Evolutionary conservation across 2,888 invertebrate genomes (phyloP).

Genomic region (Apoda limacodes): DNA sequence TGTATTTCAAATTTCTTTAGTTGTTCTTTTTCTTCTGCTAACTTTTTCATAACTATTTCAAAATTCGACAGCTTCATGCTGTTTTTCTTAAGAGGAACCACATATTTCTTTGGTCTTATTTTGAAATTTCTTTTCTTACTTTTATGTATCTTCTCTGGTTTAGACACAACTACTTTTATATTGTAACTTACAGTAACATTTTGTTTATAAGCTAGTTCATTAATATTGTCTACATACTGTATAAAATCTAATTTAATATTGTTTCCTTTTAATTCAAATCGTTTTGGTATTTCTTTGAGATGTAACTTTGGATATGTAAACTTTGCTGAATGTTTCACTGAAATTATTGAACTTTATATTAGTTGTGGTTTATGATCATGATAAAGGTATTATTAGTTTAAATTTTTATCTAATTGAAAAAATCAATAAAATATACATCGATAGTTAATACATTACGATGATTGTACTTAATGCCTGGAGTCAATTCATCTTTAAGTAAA

Average conservation of each 20-base stretch:
- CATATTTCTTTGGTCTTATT: slow-evolving; percentile 45
- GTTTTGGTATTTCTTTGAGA: slow-evolving; percentile 36
- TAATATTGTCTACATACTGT: slow-evolving; percentile 35
- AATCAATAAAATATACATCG: too few relatives aligned
- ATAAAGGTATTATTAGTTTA: too few relatives aligned
- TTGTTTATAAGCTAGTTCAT: slow-evolving; percentile 32
- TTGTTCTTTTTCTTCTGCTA: slow-evolving; percentile 31
- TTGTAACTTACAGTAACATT: slow-evolving; percentile 40
- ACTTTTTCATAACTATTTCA: slow-evolving; percentile 40
- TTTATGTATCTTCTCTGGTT: slow-evolving; percentile 19
- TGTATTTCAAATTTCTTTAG: slow-evolving; percentile 23
- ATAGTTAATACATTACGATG: too few relatives aligned
- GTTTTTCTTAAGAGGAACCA: slow-evolving; percentile 48
- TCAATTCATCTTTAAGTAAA: too few relatives aligned
- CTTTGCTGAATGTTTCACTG: too few relatives aligned
- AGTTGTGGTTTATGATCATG: too few relatives aligned
- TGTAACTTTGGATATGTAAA: too few relatives aligned
- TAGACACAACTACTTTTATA: slow-evolving; percentile 35
- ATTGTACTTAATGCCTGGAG: too few relatives aligned
- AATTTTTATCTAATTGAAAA: too few relatives aligned
- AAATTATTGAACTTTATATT: too few relatives aligned
- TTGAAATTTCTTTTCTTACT: slow-evolving; percentile 23
- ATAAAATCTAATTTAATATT: slow-evolving; percentile 32
- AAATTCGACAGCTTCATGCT: slow-evolving; percentile 54
- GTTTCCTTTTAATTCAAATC: slow-evolving; percentile 35